Conservation (phyloP, 2,797 vertebrate genomes). For the Scolopax rusticola region DNA sequence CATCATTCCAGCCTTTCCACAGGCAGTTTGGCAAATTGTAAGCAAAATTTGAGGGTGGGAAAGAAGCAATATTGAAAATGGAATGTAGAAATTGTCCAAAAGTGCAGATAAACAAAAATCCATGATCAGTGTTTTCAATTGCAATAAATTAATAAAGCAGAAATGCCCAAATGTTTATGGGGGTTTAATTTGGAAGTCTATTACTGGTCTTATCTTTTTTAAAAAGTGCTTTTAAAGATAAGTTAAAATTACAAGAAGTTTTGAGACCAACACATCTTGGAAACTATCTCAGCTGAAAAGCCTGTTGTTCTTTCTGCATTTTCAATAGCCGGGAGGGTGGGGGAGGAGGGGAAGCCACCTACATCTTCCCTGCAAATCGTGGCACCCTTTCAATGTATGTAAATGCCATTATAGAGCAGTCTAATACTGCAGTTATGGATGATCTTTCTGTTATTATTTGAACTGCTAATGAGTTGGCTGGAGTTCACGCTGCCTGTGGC, state of each 20-base stretch:
- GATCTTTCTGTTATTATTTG: not conserved
- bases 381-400: not conserved
- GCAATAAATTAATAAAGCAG: not conserved
- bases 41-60: not conserved
- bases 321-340: not conserved
- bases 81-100: not conserved
- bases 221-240: not conserved
- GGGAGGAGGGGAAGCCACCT: no score
- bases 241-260: not conserved
- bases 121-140: not conserved
- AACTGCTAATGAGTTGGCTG: not conserved
- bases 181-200: not conserved
- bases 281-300: not conserved
- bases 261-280: not conserved
- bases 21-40: not conserved
- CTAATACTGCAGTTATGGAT: not conserved
- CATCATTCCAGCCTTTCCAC: not conserved
- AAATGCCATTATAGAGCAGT: not conserved
- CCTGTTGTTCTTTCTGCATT: not conserved
- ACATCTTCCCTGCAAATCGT: not conserved
- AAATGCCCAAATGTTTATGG: not conserved
- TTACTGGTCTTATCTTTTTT: not conserved
- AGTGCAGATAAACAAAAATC: not conserved
- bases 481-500: not conserved
- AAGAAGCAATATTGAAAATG: not conserved